phyloP scores from a whole-genome alignment of 2,888 invertebrate genomes.

The Scotopteryx bipunctaria region DNA sequence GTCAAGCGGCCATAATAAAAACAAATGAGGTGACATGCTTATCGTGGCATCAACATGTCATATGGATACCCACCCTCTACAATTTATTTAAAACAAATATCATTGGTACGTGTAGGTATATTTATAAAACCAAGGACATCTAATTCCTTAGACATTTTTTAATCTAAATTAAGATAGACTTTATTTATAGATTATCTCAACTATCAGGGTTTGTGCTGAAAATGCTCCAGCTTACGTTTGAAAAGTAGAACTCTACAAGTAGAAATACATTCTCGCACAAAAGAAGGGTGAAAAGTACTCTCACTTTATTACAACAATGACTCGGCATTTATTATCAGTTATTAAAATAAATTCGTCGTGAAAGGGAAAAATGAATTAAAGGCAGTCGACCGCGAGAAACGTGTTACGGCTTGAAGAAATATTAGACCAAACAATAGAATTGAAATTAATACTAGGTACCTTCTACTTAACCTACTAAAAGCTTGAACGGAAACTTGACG shows the following conservation, averaged over 20 bases:
- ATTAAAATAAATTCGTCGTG: conserved; percentile 74
- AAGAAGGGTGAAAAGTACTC: conserved; percentile 56
- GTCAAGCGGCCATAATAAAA: conserved; percentile 44
- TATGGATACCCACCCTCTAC: neutral
- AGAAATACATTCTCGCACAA: neutral
- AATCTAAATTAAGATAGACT: too few species aligned
- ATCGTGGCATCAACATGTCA: conserved; percentile 26
- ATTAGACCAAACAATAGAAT: conserved; percentile 1
- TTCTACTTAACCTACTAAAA: too few species aligned
- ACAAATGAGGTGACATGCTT: conserved; percentile 44
- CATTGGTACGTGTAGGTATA: neutral
- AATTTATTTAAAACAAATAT: neutral
- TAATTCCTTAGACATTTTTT: too few species aligned
- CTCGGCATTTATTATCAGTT: conserved; percentile 76
- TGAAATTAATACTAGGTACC: too few species aligned
- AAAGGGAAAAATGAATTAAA: conserved; percentile 65
- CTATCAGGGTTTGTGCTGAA: too few species aligned
- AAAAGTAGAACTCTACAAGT: too few species aligned
- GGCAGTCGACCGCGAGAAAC: conserved; percentile 53
- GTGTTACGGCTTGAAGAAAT: conserved; percentile 43
- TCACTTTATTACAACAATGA: conserved; percentile 75
- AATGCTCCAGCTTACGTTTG: too few species aligned
- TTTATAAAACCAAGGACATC: too few species aligned
- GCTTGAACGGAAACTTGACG: too few species aligned
- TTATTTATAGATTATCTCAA: too few species aligned